Percentiles rank a stretch among this genome's conserved stretches.
Conservation (phyloP, 2,888 invertebrate species). For the Cosmia trapezina region DNA sequence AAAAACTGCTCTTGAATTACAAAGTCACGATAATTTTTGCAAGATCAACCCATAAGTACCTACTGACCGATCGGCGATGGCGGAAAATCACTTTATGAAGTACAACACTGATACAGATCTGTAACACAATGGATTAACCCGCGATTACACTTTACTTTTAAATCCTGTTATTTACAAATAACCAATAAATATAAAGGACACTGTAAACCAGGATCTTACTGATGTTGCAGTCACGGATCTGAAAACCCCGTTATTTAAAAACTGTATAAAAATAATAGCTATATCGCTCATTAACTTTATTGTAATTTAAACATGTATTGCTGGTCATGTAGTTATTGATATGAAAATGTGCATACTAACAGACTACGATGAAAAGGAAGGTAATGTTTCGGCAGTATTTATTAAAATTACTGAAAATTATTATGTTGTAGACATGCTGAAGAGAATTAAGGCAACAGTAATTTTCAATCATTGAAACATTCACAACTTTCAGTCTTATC, state of each 20-base stretch:
- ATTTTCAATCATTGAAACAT: too few species aligned
- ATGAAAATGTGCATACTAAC: not conserved
- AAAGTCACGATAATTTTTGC: not conserved
- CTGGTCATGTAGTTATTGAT: slow-evolving; percentile 15
- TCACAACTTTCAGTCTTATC: too few species aligned
- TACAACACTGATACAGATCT: slow-evolving; percentile 21
- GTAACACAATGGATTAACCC: slow-evolving; percentile 44
- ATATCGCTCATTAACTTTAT: slow-evolving; percentile 21
- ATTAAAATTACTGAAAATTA: too few species aligned
- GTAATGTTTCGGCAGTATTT: not conserved
- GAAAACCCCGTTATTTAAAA: slow-evolving; percentile 35
- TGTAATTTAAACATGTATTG: slow-evolving; percentile 16
- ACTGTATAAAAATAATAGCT: slow-evolving; percentile 22
- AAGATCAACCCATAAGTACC: too few species aligned
- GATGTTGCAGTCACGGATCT: slow-evolving; percentile 54
- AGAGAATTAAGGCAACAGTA: too few species aligned
- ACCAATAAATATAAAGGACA: slow-evolving; percentile 50
- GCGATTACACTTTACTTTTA: slow-evolving; percentile 40
- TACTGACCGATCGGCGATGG: not conserved
- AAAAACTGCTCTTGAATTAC: not conserved
- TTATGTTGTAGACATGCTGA: not conserved
- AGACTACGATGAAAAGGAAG: not conserved
- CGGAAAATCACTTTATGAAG: slow-evolving; percentile 13
- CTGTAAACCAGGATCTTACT: slow-evolving; percentile 50
- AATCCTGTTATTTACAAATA: slow-evolving; percentile 32